A percentile compares a stretch with the other conserved stretches of the same genome.
These are phyloP conservation scores for Oxyscelio sp. DNA, from an alignment of 2,888 invertebrate genomes.

Conservation along the genomic window DNA sequence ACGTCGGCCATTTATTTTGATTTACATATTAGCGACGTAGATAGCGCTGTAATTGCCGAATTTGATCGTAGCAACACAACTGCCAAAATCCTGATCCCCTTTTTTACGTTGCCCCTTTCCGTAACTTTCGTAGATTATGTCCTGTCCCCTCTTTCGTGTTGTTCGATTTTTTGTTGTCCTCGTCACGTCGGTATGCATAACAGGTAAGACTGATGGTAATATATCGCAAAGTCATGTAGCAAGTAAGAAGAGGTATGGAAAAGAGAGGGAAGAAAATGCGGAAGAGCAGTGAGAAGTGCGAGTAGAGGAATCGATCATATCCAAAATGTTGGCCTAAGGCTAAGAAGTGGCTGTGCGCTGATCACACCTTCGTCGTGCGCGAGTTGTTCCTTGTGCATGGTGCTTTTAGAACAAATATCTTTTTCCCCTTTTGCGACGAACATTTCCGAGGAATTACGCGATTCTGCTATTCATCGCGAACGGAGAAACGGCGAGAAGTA, in stretches of 20 bases:
- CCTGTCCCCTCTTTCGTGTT: conserved; percentile 18
- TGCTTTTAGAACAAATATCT: conserved; percentile 61
- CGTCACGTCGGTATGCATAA: conserved; percentile 54
- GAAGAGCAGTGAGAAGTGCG: conserved; percentile 24
- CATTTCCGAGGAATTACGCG: neutral
- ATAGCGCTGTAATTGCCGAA: conserved; percentile 49
- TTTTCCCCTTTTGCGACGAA: conserved; percentile 27
- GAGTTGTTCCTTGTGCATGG: conserved; percentile 64
- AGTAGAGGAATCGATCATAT: conserved; percentile 66
- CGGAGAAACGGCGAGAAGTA: neutral
- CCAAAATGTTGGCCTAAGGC: conserved; percentile 65
- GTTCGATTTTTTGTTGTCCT: conserved; percentile 57
- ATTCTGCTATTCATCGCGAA: neutral
- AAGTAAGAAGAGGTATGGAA: conserved; percentile 18
- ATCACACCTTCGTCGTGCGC: conserved; percentile 71
- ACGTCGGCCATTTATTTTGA: too few relatives aligned
- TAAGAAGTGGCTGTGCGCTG: conserved; percentile 67
- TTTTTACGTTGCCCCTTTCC: conserved; percentile 28
- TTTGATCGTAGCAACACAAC: conserved; percentile 54
- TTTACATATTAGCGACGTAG: conserved; percentile 17
- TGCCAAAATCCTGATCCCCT: conserved; percentile 49
- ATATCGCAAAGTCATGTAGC: conserved; percentile 54
- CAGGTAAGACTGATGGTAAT: conserved; percentile 70
- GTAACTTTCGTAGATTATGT: neutral
- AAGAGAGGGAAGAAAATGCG: conserved; percentile 26